Percentiles rank a stretch among this genome's conserved stretches.
These are phyloP conservation scores for Calephelis virginiensis DNA, from an alignment of 1,140 invertebrate species.

Conservation along the genomic window DNA sequence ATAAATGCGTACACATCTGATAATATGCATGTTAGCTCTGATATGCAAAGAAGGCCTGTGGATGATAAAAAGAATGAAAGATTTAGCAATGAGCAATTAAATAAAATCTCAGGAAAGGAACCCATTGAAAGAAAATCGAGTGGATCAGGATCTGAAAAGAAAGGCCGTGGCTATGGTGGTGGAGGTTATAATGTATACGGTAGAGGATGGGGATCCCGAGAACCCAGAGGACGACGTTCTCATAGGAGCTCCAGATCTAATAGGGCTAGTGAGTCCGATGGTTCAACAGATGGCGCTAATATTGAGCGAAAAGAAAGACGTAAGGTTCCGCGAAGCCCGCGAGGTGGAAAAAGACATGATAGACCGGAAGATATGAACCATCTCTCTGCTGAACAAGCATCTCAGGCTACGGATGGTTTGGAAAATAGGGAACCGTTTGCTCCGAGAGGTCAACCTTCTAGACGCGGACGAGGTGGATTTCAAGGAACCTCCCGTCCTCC, in stretches of 20 bases:
- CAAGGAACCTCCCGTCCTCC: constrained; percentile 75
- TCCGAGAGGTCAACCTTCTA: constrained; percentile 89
- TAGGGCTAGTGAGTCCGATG: constrained; percentile 71
- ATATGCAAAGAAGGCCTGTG: constrained; percentile 45
- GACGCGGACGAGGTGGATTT: constrained; percentile 85
- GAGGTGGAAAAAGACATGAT: constrained; percentile 57
- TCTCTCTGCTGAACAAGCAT: constrained; percentile 36
- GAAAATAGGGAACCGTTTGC: constrained; percentile 82
- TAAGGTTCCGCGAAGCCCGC: constrained; percentile 58
- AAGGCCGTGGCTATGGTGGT: constrained; percentile 61
- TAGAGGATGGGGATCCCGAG: constrained; percentile 65
- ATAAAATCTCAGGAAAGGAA: constrained; percentile 64
- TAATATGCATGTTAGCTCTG: constrained; percentile 37
- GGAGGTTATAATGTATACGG: constrained; percentile 67
- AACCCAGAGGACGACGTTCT: constrained; percentile 64
- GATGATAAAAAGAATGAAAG: constrained; percentile 62
- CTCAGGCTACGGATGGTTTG: constrained; percentile 42
- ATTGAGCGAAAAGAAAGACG: constrained; percentile 65
- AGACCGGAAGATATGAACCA: constrained; percentile 53
- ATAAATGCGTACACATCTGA: constrained; percentile 43
- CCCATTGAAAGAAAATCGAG: constrained; percentile 73
- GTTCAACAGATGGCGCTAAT: constrained; percentile 62
- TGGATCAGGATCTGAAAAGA: constrained; percentile 76
- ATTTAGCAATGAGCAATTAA: constrained; percentile 53
- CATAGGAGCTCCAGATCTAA: constrained; percentile 68